phyloP scores from a whole-genome alignment of 2,797 vertebrate genomes.

The Holocentrus rufus region DNA sequence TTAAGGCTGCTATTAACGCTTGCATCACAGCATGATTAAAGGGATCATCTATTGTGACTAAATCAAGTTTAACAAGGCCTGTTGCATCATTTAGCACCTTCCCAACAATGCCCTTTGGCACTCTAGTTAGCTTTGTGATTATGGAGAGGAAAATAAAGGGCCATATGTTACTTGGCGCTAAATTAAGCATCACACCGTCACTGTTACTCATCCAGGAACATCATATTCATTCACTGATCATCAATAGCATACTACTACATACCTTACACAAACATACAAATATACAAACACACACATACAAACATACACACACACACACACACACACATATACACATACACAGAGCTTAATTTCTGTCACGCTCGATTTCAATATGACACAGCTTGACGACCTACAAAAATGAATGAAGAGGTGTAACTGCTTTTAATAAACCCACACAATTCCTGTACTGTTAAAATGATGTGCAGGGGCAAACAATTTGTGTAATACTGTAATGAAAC shows the following conservation, averaged over 20 bases:
- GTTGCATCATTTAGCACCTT: conserved; percentile 80
- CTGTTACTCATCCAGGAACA: conserved; percentile 36
- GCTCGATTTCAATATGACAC: conserved; percentile 35
- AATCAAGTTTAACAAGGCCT: conserved; percentile 85
- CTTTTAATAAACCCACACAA: conserved; percentile 58
- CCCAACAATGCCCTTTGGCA: conserved; percentile 75
- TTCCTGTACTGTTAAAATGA: conserved; percentile 49
- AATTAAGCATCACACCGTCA: conserved; percentile 41
- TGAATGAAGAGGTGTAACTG: conserved; percentile 49
- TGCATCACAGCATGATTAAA: conserved; percentile 84
- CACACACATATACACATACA: not conserved
- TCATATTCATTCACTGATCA: conserved; percentile 14
- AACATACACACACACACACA: not conserved
- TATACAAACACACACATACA: not conserved
- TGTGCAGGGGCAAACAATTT: conserved; percentile 48
- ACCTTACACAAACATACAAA: conserved; percentile 22
- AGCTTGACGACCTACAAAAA: conserved; percentile 53
- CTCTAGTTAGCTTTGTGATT: conserved; percentile 61
- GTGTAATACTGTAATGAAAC: conserved; percentile 69
- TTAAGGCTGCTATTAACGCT: conserved; percentile 85
- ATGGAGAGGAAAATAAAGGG: conserved; percentile 60
- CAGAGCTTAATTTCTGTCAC: conserved; percentile 26
- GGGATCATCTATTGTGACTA: conserved; percentile 84
- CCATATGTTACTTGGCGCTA: conserved; percentile 35
- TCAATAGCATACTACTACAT: conserved; percentile 10